These are phyloP conservation scores for Aradophagus sp. DNA, from an alignment of 1,140 invertebrate genomes.

Conservation along the genomic window DNA sequence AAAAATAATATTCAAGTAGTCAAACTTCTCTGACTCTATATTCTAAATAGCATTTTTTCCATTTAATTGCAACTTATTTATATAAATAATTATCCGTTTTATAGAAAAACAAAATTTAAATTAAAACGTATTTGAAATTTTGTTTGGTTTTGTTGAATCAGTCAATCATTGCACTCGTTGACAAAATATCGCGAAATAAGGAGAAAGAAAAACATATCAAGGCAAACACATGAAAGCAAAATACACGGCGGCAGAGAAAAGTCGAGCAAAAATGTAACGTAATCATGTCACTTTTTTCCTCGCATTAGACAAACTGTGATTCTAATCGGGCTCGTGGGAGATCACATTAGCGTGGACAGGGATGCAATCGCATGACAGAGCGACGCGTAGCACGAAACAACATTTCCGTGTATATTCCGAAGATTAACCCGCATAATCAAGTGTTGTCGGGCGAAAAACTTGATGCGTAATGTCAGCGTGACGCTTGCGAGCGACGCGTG, in stretches of 20 bases:
- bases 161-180: too few species aligned
- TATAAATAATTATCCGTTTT: too few species aligned
- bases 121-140: too few species aligned
- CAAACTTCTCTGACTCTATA: too few species aligned
- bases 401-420: conserved; percentile 28
- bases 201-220: too few species aligned
- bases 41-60: too few species aligned
- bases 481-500: conserved; percentile 7
- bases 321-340: conserved; percentile 45
- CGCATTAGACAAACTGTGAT: conserved; percentile 34
- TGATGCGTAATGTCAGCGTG: conserved; percentile 31
- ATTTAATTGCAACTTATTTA: too few species aligned
- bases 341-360: conserved; percentile 46
- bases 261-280: background rate
- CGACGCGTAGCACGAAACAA: conserved; percentile 27
- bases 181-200: too few species aligned
- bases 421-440: conserved; percentile 55
- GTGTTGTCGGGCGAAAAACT: conserved; percentile 36
- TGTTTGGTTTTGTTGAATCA: too few species aligned
- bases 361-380: conserved; percentile 46
- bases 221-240: too few species aligned
- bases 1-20: too few species aligned
- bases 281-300: conserved; percentile 16
- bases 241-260: background rate
- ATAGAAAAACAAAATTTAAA: too few species aligned